Conservation (phyloP, 53 echinoderm and acorn worm genomes). For the Glandiceps talaboti region DNA sequence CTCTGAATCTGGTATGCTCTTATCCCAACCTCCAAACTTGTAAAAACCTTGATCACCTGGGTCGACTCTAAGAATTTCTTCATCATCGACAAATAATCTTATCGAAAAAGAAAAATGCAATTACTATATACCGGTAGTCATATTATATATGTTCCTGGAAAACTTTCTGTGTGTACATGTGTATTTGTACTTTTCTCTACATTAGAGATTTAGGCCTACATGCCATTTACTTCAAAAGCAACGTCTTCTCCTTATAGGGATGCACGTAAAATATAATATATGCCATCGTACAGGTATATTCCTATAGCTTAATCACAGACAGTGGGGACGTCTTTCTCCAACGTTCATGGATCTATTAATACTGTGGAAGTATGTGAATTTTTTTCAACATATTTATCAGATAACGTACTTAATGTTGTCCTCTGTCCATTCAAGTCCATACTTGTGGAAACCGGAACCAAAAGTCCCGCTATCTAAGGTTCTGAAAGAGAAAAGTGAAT, state of each 20-base stretch:
- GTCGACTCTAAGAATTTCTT: slow-evolving; percentile 34
- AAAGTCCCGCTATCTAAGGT: slow-evolving; percentile 16
- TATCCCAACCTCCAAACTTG: slow-evolving; percentile 46
- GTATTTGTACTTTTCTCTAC: too few relatives aligned
- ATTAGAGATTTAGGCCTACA: too few relatives aligned
- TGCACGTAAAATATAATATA: too few relatives aligned
- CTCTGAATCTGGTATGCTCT: slow-evolving; percentile 30
- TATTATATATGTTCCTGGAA: background rate
- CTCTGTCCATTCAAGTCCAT: slow-evolving; percentile 51
- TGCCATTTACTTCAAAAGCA: too few relatives aligned
- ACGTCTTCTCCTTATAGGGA: too few relatives aligned
- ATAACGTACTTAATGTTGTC: slow-evolving; percentile 29
- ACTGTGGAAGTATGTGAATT: too few relatives aligned
- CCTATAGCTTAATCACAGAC: too few relatives aligned
- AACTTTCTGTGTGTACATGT: too few relatives aligned
- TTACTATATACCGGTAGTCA: background rate
- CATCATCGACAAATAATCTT: slow-evolving; percentile 68
- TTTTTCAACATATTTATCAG: too few relatives aligned
- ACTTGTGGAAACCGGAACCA: slow-evolving; percentile 52
- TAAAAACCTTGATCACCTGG: slow-evolving; percentile 64
- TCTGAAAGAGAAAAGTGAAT: background rate
- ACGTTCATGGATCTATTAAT: too few relatives aligned
- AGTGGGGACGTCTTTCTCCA: too few relatives aligned
- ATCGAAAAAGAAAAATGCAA: background rate
- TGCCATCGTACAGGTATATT: too few relatives aligned